Percentiles rank a stretch among this genome's conserved stretches.
Evolutionary conservation across 2,888 invertebrate species (phyloP).

Genomic region (Melanostoma scalare): DNA sequence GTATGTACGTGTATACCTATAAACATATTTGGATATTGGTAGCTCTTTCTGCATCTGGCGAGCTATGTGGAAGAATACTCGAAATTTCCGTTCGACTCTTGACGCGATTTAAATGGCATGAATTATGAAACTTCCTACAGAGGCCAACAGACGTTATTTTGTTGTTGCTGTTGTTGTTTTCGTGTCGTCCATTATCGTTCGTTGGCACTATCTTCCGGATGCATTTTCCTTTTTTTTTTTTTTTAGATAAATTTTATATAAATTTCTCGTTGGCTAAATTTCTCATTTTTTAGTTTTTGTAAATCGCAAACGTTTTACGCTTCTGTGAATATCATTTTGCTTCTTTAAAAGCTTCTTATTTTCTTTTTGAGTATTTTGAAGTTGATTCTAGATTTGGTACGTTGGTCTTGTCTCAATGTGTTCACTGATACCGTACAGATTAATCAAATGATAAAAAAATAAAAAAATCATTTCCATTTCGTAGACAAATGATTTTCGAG

Average conservation of each 20-base stretch:
- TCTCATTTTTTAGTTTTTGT: constrained; percentile 4
- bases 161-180: not conserved
- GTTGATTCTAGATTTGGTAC: constrained; percentile 8
- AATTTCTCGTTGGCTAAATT: constrained; percentile 23
- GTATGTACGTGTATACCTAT: not conserved
- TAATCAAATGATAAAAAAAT: no score
- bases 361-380: not conserved
- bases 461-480: no score
- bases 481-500: no score
- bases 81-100: constrained; percentile 37
- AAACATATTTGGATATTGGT: not conserved
- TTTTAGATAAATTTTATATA: not conserved
- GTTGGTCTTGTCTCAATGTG: no score
- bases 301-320: not conserved
- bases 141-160: constrained; percentile 26
- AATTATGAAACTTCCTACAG: constrained; percentile 35
- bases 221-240: constrained; percentile 28
- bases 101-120: constrained; percentile 55
- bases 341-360: not conserved
- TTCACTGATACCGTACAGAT: no score
- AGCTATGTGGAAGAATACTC: constrained; percentile 3
- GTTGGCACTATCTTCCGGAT: constrained; percentile 15
- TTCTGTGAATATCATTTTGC: constrained; percentile 6
- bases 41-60: not conserved
- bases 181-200: not conserved